phyloP scores from a whole-genome alignment of 2,113 vertebrate species.

The Solea solea region DNA sequence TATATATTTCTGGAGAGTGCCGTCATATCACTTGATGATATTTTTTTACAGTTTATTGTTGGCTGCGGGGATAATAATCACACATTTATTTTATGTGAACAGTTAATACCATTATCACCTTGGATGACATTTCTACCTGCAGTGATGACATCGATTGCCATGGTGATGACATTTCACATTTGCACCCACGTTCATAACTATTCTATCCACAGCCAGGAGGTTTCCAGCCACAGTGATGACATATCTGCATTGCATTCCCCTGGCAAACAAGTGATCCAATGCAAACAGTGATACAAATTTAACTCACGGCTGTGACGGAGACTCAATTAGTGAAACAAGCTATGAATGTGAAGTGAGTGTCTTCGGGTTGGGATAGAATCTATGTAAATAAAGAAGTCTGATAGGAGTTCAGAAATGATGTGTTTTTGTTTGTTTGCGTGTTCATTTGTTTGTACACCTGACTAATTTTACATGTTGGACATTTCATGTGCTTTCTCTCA shows the following conservation, averaged over 20 bases:
- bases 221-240: constrained; percentile 7
- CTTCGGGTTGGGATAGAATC: no score
- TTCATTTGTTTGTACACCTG: no score
- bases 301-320: not conserved
- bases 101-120: not conserved
- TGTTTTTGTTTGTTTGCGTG: no score
- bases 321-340: not conserved
- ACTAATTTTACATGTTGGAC: no score
- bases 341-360: no score
- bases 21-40: constrained; percentile 13
- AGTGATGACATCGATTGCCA: constrained; percentile 53
- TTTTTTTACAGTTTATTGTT: constrained; percentile 21
- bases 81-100: constrained; percentile 27
- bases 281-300: not conserved
- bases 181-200: constrained; percentile 22
- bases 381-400: no score
- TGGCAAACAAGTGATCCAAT: not conserved
- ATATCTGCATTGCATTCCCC: not conserved
- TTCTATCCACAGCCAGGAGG: constrained; percentile 11
- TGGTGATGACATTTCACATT: constrained; percentile 54
- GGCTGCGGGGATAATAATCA: constrained; percentile 30
- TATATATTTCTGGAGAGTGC: constrained; percentile 1
- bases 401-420: no score
- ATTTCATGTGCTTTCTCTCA: no score
- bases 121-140: constrained; percentile 31